phyloP scores from a whole-genome alignment of 2,113 vertebrate species.

The Indicator indicator region DNA sequence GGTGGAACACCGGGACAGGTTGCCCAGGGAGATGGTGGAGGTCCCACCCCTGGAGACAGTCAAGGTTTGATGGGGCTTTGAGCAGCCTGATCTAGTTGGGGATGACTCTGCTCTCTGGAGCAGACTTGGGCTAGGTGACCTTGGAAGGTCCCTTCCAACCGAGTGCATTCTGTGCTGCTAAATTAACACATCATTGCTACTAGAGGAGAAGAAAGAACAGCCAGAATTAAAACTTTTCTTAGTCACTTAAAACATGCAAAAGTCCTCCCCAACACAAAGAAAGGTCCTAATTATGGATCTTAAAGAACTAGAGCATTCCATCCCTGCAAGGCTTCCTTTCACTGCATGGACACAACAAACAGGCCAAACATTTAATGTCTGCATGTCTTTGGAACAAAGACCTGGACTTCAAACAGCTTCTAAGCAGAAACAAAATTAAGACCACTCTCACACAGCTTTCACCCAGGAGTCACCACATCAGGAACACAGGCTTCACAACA shows the following conservation, averaged over 20 bases:
- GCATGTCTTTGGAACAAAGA: not conserved
- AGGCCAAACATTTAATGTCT: not conserved
- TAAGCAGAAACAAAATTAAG: slow-evolving; percentile 4
- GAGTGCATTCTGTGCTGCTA: too few species aligned
- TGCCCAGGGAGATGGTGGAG: too few species aligned
- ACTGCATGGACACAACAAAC: not conserved
- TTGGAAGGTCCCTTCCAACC: too few species aligned
- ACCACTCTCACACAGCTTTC: not conserved
- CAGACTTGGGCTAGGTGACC: too few species aligned
- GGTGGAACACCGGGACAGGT: too few species aligned
- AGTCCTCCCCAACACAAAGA: not conserved
- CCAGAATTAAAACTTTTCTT: not conserved
- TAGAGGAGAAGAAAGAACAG: not conserved
- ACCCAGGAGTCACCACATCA: not conserved
- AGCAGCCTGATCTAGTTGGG: too few species aligned
- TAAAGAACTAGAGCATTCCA: not conserved
- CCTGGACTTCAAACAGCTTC: not conserved
- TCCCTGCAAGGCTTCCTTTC: not conserved
- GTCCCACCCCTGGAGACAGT: too few species aligned
- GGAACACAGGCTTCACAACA: not conserved
- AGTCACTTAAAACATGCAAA: not conserved
- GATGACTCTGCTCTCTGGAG: too few species aligned
- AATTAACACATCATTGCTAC: too few species aligned
- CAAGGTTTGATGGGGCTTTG: too few species aligned
- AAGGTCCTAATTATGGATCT: not conserved